Percentiles rank a stretch among this genome's conserved stretches.
phyloP scores from a whole-genome alignment of 2,888 invertebrate genomes.

The Pyralis farinalis region DNA sequence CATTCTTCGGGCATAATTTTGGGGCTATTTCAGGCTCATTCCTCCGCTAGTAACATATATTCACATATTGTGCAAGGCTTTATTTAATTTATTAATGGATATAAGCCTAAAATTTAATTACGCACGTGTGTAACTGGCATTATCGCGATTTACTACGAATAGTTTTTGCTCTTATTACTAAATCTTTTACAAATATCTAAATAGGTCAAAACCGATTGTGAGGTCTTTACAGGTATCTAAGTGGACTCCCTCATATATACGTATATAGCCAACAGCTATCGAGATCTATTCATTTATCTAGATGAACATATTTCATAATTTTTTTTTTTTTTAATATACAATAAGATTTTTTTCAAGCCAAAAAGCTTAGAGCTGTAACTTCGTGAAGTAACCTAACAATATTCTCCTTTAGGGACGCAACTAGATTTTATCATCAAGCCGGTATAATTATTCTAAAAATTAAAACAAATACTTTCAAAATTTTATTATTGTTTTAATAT shows the following conservation, averaged over 20 bases:
- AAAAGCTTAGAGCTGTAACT: constrained; percentile 37
- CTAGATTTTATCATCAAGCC: background rate
- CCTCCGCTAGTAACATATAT: too few species aligned
- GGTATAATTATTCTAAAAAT: too few species aligned
- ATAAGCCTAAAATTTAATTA: too few species aligned
- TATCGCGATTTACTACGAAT: constrained; percentile 31
- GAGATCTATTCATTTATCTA: background rate
- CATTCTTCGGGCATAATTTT: too few species aligned
- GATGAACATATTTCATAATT: background rate
- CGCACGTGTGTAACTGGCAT: constrained; percentile 27
- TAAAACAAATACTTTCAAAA: constrained; percentile 9
- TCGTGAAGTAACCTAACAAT: constrained; percentile 3
- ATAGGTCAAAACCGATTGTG: constrained; percentile 13
- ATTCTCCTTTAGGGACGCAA: background rate
- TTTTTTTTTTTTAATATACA: constrained; percentile 30
- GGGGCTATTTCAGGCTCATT: too few species aligned
- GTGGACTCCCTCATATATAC: constrained; percentile 3
- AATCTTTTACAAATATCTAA: constrained; percentile 35
- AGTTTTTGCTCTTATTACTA: constrained; percentile 38
- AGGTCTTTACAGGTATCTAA: constrained; percentile 4
- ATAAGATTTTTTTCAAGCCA: constrained; percentile 26
- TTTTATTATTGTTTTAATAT: constrained; percentile 11
- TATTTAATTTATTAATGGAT: too few species aligned
- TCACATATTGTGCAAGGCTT: too few species aligned
- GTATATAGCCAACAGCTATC: background rate